Base-by-base conservation (phyloP, 2,888 invertebrate species). In the Andricus quercusramuli region DNA sequence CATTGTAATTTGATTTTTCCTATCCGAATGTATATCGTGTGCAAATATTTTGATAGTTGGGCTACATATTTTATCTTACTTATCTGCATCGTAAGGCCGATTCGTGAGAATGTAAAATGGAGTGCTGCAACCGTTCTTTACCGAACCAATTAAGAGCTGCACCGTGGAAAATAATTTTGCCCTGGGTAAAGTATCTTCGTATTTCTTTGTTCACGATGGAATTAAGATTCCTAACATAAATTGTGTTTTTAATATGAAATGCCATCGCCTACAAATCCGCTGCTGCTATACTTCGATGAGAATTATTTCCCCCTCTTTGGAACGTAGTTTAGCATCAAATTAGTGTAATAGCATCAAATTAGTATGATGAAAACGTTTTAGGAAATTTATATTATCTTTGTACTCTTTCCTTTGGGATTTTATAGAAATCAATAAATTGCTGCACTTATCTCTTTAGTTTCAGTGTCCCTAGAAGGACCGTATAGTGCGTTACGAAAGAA, bases 211-310 rank as follows among this genome's bases (percentile, higher is more conserved):
- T 66, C 66, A 11, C 41, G 25, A 68, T 8, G 44, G 6, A 25
- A 68, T 47, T 68, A 68, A 68, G 41, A 68, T 68, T 44, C 68
- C 68, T 37, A 11, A 37, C 37, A n/a, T 66, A 66, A 66, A 66
- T 44, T 44, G 25, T 68, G 25, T 68, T 44, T 68, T 68, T 68
- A 66, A 66, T 66, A 68, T 44, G 2, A 68, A 68, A 68, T 68
- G 6, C 68, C 44, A 25, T 22, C 13, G 37, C 3, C 25, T 41
- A 13, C 44, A 44, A 25, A 47, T 68, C 5, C 13, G 41, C 44
- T 44, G 41, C 41, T 25, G 37, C n/a, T 67, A 41, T 41, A 67
- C 41, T 20, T 67, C 22, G 44, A 67, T 13, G 41, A 67, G 67
- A 67, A 67, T 41, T 44, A 67, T 67, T 22, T n/a, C n/a, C 56